Evolutionary conservation across 2,797 vertebrate genomes (phyloP), one percentile per base, ranked within the genome.

Genomic region (Pipistrellus kuhlii): DNA sequence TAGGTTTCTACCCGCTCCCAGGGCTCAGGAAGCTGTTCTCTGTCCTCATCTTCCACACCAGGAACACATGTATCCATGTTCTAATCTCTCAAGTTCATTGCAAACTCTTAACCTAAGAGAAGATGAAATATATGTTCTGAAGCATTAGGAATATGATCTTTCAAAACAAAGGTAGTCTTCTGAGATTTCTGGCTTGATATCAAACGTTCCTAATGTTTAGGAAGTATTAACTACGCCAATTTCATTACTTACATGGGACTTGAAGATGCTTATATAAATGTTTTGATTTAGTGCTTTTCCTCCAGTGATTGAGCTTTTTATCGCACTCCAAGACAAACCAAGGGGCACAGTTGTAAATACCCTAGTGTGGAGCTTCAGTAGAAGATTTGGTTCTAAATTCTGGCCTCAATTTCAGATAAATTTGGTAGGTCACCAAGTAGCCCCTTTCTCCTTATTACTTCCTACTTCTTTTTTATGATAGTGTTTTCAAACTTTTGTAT

Each of bases 271-370:
- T 83, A 62, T 59, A 69, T 25, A 77, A 73, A 59, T 69, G 30
- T 66, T 91, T 81, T 88, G 35, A 76, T n/a, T 93, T 92, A 30
- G 3, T 57, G 9, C 81, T 92, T 95, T 94, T 59, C 64, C 75
- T 89, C 51, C 21, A 48, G 35, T 68, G 55, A 85, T 38, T 85
- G n/a, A 78, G 20, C 51, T 68, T 93, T 92, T 73, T 27, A 73
- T 82, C 68, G 81, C 21, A 68, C 23, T 10, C 32, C 9, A 78
- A 85, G 41, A 82, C 35, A 86, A 88, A 81, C 3, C n/a, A 73
- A 62, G 66, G 90, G 3, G 35, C 12, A 7, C n/a, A 23, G 21
- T 44, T 75, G 17, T 59, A 59, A 53, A 32, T 21, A 57, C 46
- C 7, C 25, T 62, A 32, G 27, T 46, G 0, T 14, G 17, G 12